Percentiles rank a stretch among this genome's conserved stretches.
phyloP scores from a whole-genome alignment of 2,888 invertebrate species.

The Frankliniella intonsa region DNA sequence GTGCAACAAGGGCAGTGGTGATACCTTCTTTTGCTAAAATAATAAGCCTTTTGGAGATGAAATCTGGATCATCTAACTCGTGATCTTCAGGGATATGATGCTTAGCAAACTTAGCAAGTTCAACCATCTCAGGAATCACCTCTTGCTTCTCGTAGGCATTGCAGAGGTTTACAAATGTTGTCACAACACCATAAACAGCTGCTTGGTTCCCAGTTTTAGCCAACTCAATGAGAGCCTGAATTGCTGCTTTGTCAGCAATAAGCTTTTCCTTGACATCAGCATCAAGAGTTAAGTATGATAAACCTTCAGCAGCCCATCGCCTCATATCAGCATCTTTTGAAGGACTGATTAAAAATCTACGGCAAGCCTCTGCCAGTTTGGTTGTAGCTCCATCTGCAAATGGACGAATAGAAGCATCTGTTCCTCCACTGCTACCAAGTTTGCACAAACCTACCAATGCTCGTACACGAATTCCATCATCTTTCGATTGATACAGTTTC shows the following conservation, averaged over 20 bases:
- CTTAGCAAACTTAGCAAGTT: constrained; percentile 97
- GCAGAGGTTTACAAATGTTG: constrained; percentile 91
- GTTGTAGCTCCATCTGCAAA: constrained; percentile 93
- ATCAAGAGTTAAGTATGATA: constrained; percentile 93
- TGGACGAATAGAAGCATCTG: constrained; percentile 88
- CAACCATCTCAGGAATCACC: constrained; percentile 91
- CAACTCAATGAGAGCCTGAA: constrained; percentile 81
- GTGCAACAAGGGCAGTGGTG: constrained; percentile 78
- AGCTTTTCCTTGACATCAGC: constrained; percentile 98
- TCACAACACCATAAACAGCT: constrained; percentile 84
- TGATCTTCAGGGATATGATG: constrained; percentile 98
- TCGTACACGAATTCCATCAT: constrained; percentile 84
- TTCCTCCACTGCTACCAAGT: constrained; percentile 89
- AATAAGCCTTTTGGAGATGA: constrained; percentile 68
- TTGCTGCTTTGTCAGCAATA: constrained; percentile 75
- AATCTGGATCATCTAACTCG: constrained; percentile 84
- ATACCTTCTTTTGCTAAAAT: constrained; percentile 81
- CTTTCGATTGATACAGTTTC: constrained; percentile 80
- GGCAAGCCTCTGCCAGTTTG: constrained; percentile 90
- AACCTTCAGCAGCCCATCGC: constrained; percentile 94
- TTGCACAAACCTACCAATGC: constrained; percentile 93
- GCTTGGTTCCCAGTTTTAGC: constrained; percentile 80
- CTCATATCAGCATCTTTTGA: constrained; percentile 82
- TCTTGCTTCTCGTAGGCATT: constrained; percentile 98
- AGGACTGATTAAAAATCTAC: constrained; percentile 82